Percentiles rank a stretch among this genome's conserved stretches.
Conservation (phyloP, 2,888 invertebrate genomes). For the Cetonia aurata region DNA sequence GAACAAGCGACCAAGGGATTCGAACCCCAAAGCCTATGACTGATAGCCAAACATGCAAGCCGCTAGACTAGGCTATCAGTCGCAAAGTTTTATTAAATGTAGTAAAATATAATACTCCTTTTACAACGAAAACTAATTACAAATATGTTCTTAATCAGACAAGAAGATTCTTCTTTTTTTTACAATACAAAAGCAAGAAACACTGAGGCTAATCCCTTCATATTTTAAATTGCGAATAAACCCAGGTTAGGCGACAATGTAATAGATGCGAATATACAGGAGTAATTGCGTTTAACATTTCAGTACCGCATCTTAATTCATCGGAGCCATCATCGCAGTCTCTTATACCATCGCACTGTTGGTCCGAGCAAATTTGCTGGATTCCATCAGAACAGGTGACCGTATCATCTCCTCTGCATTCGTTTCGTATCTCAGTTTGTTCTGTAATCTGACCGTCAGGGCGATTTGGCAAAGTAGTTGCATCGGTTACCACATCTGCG, state of each 20-base stretch:
- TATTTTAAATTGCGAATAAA: slow-evolving; percentile 11
- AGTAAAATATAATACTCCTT: too few relatives aligned
- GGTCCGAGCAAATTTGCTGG: slow-evolving; percentile 70
- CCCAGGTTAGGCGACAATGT: slow-evolving; percentile 6
- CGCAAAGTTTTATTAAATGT: too few relatives aligned
- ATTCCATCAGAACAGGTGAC: slow-evolving; percentile 68
- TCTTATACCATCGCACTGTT: slow-evolving; percentile 73
- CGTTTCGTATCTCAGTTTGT: slow-evolving; percentile 50
- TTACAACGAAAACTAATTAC: too few relatives aligned
- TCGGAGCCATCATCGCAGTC: slow-evolving; percentile 80
- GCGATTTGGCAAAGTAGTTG: background rate
- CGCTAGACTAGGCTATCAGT: too few relatives aligned
- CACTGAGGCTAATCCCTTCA: slow-evolving; percentile 32
- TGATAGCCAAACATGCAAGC: too few relatives aligned
- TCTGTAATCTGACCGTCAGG: background rate
- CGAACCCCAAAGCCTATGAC: too few relatives aligned
- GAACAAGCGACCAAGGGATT: too few relatives aligned
- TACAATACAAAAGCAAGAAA: background rate
- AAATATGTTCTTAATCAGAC: background rate
- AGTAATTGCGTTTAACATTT: slow-evolving; percentile 12
- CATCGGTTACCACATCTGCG: background rate
- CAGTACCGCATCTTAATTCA: slow-evolving; percentile 65
- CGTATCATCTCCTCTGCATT: slow-evolving; percentile 70
- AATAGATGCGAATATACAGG: slow-evolving; percentile 4
- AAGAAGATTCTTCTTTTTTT: background rate